Conservation (phyloP, 2,113 vertebrate species). For the Sinocyclocheilus grahami region DNA sequence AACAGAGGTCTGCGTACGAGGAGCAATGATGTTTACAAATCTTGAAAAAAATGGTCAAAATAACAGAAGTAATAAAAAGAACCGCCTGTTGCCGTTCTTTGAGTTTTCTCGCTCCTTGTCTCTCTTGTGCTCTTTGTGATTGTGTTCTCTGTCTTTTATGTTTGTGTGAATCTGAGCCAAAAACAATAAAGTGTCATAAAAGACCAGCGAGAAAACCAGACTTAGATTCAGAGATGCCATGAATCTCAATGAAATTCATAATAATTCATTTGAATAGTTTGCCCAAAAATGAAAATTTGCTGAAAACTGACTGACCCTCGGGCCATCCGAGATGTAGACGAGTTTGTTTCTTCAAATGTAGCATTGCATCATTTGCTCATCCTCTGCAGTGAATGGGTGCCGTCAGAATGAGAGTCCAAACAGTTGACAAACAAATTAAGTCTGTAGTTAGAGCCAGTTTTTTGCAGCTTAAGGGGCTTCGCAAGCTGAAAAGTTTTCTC, state of each 20-base stretch:
- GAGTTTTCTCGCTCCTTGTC: slow-evolving; percentile 91
- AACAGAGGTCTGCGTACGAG: background rate
- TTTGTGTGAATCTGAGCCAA: slow-evolving; percentile 86
- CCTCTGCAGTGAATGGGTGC: too few species aligned
- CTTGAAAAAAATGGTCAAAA: background rate
- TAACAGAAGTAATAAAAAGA: background rate
- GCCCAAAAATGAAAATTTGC: too few species aligned
- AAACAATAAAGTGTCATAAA: background rate
- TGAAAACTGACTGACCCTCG: too few species aligned
- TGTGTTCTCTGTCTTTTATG: slow-evolving; percentile 95
- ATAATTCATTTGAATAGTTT: background rate
- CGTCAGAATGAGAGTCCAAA: too few species aligned
- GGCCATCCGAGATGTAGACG: too few species aligned
- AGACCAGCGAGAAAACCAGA: background rate
- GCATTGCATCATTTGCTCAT: too few species aligned
- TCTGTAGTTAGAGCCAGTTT: too few species aligned
- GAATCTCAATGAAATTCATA: background rate
- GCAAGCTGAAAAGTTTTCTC: too few species aligned
- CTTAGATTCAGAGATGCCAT: background rate
- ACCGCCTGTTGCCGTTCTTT: slow-evolving; percentile 92
- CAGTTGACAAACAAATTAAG: too few species aligned
- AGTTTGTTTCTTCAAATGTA: too few species aligned
- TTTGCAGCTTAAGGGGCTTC: too few species aligned
- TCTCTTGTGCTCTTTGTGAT: slow-evolving; percentile 96
- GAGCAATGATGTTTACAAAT: background rate